Percentiles rank a stretch among this genome's conserved stretches.
Conservation (phyloP, 2,888 invertebrate species). For the Agrotis segetum region DNA sequence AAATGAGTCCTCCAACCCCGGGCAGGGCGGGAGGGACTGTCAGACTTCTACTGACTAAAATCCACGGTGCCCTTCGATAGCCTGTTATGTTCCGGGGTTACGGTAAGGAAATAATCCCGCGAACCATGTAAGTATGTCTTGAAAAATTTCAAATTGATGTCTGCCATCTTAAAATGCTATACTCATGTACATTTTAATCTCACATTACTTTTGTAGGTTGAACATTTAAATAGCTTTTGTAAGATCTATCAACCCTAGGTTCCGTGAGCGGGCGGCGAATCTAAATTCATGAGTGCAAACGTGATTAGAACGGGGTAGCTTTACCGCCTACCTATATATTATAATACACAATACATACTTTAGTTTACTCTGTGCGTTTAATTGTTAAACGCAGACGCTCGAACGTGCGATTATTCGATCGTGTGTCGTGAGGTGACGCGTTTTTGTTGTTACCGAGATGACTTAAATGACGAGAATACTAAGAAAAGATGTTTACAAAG, state of each 20-base stretch:
- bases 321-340: slow-evolving; percentile 69
- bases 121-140: too few relatives aligned
- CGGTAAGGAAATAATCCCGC: too few relatives aligned
- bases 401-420: slow-evolving; percentile 36
- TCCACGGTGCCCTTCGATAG: too few relatives aligned
- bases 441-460: neutral
- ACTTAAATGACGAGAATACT: neutral
- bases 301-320: slow-evolving; percentile 79
- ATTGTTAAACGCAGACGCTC: slow-evolving; percentile 71
- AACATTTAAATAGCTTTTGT: slow-evolving; percentile 30
- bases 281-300: slow-evolving; percentile 81
- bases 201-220: neutral
- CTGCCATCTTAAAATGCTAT: too few relatives aligned
- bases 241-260: slow-evolving; percentile 63
- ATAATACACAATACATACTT: slow-evolving; percentile 78
- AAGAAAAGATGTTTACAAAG: neutral
- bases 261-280: slow-evolving; percentile 66
- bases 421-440: too few relatives aligned
- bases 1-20: too few relatives aligned
- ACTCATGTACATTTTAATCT: neutral
- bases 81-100: too few relatives aligned
- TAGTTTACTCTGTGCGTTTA: slow-evolving; percentile 75
- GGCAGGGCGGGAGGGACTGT: too few relatives aligned
- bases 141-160: too few relatives aligned
- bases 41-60: too few relatives aligned